Base-by-base conservation (phyloP, 2,797 vertebrate species). In the Melanotaenia nigrans region DNA sequence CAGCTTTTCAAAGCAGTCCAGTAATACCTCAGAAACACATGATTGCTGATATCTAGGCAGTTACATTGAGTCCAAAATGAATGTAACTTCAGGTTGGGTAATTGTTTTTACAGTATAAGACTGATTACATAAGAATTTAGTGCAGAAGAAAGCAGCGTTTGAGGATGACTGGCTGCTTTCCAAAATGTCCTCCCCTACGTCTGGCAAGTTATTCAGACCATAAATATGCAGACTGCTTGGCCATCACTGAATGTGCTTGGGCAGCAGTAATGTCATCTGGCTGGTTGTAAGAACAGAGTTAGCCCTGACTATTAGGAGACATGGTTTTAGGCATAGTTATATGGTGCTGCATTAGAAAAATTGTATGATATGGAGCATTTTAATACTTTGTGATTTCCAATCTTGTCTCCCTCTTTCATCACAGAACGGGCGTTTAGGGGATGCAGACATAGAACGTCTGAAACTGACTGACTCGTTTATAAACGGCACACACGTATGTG, bases 381-480 rank as follows among this genome's bases (percentile, higher is more conserved):
- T 49, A 42, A 25, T 3, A 28, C 6, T 53, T 3, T 33, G 0
- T 65, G 49, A 64, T 68, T 82, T 1, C 71, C 35, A 20, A 10
- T 22, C n/a, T 25, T 65, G 13, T 79, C 9, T 71, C 47, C 66
- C n/a, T 81, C 32, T 82, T 57, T 70, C 16, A 53, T 64, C 42
- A 8, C 93, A 97, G 96, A 97, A 97, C 94, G 95, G 96, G 77
- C 94, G 95, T 81, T 94, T 97, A 91, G 94, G 96, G 71, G 95
- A 97, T 96, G 96, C 94, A 90, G 96, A 97, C 91, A 93, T 96
- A 93, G 96, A 97, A 61, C 95, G 96, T 81, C 94, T 97, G 89
- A 97, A 96, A 70, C 94, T 96, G 5, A 92, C 93, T 68, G 96
- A 97, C 93, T 88, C 96, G 42, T 97, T 96, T 85, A 93, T 97